These are phyloP conservation scores for Lycodopsis pacificus DNA, from an alignment of 2,797 vertebrate genomes.

Conservation along the genomic window DNA sequence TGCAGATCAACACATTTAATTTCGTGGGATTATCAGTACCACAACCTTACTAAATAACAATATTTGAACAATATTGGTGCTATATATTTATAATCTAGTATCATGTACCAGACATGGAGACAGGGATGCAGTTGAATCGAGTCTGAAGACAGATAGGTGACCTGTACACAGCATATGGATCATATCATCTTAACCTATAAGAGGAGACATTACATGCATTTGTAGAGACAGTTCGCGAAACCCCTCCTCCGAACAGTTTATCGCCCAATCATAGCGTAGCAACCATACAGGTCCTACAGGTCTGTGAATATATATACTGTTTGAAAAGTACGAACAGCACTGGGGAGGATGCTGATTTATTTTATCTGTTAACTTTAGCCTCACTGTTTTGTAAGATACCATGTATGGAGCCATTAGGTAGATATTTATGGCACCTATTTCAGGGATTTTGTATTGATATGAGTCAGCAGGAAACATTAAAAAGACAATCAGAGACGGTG, in stretches of 20 bases:
- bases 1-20: slow-evolving; percentile 4
- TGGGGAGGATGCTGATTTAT: not conserved
- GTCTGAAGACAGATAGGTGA: not conserved
- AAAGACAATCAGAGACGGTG: not conserved
- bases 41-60: not conserved
- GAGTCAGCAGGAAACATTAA: not conserved
- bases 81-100: not conserved
- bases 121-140: not conserved
- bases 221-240: too few relatives aligned
- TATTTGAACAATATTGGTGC: not conserved
- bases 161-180: not conserved
- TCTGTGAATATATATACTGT: not conserved
- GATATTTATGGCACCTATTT: not conserved
- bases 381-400: not conserved
- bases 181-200: not conserved
- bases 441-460: not conserved
- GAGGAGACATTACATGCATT: not conserved
- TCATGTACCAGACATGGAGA: not conserved
- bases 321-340: not conserved
- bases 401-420: not conserved
- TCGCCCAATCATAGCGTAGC: not conserved
- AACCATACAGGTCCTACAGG: not conserved
- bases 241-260: not conserved
- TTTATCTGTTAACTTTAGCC: not conserved
- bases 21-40: not conserved